Conservation (phyloP, 2,113 vertebrate species). For the Collichthys lucidus region DNA sequence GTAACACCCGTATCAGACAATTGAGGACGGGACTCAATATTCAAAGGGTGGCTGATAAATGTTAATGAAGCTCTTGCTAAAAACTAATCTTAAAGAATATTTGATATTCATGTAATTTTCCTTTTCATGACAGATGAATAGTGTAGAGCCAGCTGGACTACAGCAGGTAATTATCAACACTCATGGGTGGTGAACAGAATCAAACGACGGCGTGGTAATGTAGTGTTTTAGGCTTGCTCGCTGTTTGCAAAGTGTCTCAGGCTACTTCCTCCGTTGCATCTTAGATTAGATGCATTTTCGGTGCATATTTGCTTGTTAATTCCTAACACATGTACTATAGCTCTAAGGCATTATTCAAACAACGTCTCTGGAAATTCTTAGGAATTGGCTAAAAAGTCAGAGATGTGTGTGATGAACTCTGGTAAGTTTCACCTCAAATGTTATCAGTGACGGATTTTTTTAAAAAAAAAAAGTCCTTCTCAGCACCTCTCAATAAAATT, state of each 20-base stretch:
- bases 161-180: slow-evolving; percentile 45
- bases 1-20: slow-evolving; percentile 58
- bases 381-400: slow-evolving; percentile 86
- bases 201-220: slow-evolving; percentile 31
- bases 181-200: slow-evolving; percentile 43
- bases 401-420: slow-evolving; percentile 87
- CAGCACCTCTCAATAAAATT: slow-evolving; percentile 75
- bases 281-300: slow-evolving; percentile 78
- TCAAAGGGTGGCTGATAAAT: slow-evolving; percentile 57
- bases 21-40: slow-evolving; percentile 65
- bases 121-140: slow-evolving; percentile 52
- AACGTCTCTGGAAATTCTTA: slow-evolving; percentile 68
- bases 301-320: slow-evolving; percentile 87
- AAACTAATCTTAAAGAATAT: slow-evolving; percentile 54
- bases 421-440: slow-evolving; percentile 87
- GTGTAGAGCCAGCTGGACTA: slow-evolving; percentile 61
- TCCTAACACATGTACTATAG: slow-evolving; percentile 86
- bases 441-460: slow-evolving; percentile 78
- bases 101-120: slow-evolving; percentile 77
- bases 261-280: slow-evolving; percentile 43
- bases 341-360: slow-evolving; percentile 88
- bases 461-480: slow-evolving; percentile 77
- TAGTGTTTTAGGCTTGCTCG: slow-evolving; percentile 48
- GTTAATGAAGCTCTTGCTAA: slow-evolving; percentile 37
- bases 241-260: slow-evolving; percentile 29